Base-by-base conservation (phyloP, 2,888 invertebrate species). In the Thalpophila matura region DNA sequence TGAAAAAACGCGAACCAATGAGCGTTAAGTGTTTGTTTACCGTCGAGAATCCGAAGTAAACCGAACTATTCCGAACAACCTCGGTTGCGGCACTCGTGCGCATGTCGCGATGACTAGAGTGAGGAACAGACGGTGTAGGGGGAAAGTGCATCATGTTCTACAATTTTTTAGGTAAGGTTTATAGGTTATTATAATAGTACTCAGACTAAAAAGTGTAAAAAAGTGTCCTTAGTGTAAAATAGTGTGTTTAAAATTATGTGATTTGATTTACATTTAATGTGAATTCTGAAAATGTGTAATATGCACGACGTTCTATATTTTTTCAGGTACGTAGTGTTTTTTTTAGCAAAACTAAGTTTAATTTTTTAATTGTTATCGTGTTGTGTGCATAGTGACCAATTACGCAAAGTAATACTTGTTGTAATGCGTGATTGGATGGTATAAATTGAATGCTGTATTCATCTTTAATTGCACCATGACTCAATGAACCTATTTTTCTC, bases 111-210 rank as follows among this genome's bases (percentile, higher is more conserved):
- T 88, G 90, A 85, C 87, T 45, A 81, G 83, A 77, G 76, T 74
- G 63, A 86, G 77, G 71, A 83, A 84, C 55, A 83, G 37, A 53
- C 67, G 82, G 67, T 93, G 93, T 79, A 88, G 81, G 69, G 92
- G 93, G 33, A 93, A 91, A 81, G 77, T 90, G 69, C 90, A 92
- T 72, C 92, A 94, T 79, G 68, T 91, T 49, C 74, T 92, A 47
- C 88, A 90, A 65, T 91, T 82, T 74, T 81, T 93, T 75, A 90
- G 93, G 94, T 94, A 86, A 88, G 64, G 64, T 49, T n/a, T 3
- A 14, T 10, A 50, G n/a, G 37, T n/a, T n/a, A 40, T 35, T 33
- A 35, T 29, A 46, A 5, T 22, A n/a, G 4, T 22, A 46, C n/a
- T 10, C 27, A 26, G n/a, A 49, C 35, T 0, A 27, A 33, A 18